phyloP scores from a whole-genome alignment of 2,113 vertebrate genomes.

The Piaya cayana region DNA sequence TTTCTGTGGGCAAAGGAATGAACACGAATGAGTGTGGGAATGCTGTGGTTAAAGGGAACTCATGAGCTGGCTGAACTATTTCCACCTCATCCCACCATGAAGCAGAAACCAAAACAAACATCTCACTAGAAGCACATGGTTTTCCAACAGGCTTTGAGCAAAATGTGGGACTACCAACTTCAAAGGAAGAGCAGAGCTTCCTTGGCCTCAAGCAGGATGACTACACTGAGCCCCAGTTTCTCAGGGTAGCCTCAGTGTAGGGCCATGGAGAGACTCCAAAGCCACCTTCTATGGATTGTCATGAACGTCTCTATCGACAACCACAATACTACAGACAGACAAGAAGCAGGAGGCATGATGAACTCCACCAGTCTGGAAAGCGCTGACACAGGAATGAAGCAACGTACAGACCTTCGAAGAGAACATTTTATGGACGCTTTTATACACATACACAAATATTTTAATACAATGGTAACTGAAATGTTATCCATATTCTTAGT shows the following conservation, averaged over 20 bases:
- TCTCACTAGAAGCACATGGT: rapidly evolving
- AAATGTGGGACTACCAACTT: neutral
- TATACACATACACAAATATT: constrained; percentile 84
- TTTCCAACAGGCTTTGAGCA: rapidly evolving
- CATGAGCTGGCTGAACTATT: neutral
- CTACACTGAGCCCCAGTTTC: neutral
- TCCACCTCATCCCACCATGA: neutral
- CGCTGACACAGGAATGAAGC: neutral
- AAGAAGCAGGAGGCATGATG: neutral
- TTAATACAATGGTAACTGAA: constrained; percentile 79
- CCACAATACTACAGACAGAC: rapidly evolving
- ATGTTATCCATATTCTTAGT: constrained; percentile 89
- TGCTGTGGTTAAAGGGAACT: neutral
- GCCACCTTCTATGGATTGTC: rapidly evolving
- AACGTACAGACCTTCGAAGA: constrained; percentile 35
- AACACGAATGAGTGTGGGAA: neutral
- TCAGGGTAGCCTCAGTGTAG: neutral
- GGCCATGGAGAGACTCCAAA: neutral
- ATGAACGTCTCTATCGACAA: neutral
- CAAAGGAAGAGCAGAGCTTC: neutral
- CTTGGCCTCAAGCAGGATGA: neutral
- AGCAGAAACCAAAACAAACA: neutral
- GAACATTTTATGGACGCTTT: constrained; percentile 68
- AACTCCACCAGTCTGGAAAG: neutral
- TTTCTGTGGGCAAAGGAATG: neutral